Evolutionary conservation across 2,113 vertebrate species (phyloP), one percentile per base, ranked within the genome.

Genomic region (Phaethon lepturus): DNA sequence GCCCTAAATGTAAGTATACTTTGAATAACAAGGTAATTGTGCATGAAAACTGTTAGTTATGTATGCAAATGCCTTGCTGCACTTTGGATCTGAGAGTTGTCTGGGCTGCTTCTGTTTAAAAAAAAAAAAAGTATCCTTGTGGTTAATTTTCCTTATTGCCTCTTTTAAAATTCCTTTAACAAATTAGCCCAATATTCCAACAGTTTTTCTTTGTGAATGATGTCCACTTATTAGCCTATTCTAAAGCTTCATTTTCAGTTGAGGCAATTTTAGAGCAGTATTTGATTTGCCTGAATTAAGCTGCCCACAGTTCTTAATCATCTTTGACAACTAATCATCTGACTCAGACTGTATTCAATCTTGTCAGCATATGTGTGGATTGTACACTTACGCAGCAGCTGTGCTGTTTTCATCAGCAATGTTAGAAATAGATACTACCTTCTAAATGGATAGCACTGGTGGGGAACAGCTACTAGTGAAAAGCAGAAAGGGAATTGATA

Each of bases 201-300:
- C n/a, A 1, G 0, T 20, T 91, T 60, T 62, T n/a, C 25, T 77
- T 25, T 24, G 10, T 62, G 35, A 76, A 31, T 74, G 18, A 25
- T 29, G 22, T 28, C 35, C 25, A 18, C 25, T 88, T 74, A 55
- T 10, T 13, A 81, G 49, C 49, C 38, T 67, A 3, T 76, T 82
- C 44, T 83, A 63, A 90, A 68, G 35, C 42, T 89, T 86, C 2
- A 1, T 82, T 95, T 94, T 35, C 53, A 72, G 26, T 19, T 38
- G 29, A 76, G 66, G 29, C 31, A 19, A n/a, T 90, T 95, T 93
- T 78, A 75, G 26, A 88, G 50, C 24, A 83, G 52, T 17, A 11
- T 68, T 91, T 87, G 20, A 59, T 76, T 87, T 92, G 44, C 50
- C 64, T 85, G 69, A 87, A 85, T 95, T 87, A 95, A 89, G 47